Percentiles rank a stretch among this genome's conserved stretches.
phyloP scores from a whole-genome alignment of 2,113 vertebrate genomes.

The Telmatochromis sp. region DNA sequence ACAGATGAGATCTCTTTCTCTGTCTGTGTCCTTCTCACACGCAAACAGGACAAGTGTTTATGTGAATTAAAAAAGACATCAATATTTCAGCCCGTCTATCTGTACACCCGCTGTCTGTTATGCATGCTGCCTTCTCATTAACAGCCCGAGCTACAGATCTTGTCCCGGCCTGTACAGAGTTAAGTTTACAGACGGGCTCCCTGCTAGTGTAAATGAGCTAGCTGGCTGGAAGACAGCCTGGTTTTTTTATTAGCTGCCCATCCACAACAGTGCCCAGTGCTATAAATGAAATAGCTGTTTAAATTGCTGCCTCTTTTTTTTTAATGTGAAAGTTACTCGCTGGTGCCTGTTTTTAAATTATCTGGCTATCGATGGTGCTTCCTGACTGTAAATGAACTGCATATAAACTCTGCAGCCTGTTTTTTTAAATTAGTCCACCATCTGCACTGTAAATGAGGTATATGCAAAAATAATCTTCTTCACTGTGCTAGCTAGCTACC shows the following conservation, averaged over 20 bases:
- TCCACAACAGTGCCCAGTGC: neutral
- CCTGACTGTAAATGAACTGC: constrained; percentile 9
- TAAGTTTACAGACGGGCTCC: neutral
- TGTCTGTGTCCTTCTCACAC: neutral
- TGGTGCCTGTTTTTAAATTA: constrained; percentile 18
- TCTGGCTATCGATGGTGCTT: neutral
- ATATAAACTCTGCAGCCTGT: neutral
- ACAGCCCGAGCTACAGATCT: neutral
- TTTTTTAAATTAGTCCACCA: constrained; percentile 6
- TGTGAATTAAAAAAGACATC: neutral
- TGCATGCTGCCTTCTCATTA: neutral
- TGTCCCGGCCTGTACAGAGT: neutral
- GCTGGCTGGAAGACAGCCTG: neutral
- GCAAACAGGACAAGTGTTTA: neutral
- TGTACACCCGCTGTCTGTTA: neutral
- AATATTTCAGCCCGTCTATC: neutral
- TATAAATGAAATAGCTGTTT: constrained; percentile 22
- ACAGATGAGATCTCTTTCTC: neutral
- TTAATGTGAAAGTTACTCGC: neutral
- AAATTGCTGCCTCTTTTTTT: constrained; percentile 4
- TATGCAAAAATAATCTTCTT: neutral
- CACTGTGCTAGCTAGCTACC: neutral
- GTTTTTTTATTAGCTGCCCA: constrained; percentile 14
- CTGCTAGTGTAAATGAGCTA: neutral
- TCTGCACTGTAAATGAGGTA: constrained; percentile 15